Base-by-base conservation (phyloP, 2,113 vertebrate species). In the Notarius quadriscutis region DNA sequence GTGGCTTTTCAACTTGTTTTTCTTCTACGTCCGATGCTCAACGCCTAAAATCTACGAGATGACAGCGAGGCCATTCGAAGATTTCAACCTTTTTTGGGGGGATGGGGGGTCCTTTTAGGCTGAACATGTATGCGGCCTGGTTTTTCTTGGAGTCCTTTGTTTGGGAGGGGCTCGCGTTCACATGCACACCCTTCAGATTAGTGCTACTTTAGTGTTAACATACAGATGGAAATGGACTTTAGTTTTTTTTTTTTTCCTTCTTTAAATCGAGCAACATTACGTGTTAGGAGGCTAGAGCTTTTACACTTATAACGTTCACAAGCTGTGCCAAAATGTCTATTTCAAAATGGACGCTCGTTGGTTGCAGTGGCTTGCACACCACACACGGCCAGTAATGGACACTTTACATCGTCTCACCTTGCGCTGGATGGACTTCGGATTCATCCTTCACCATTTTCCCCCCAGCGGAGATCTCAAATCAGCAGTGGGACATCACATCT, bases 331-430 rank as follows among this genome's bases (percentile, higher is more conserved):
- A 95, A 95, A 95, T 95, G 94, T 94, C 94, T 94, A 85, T 92
- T 87, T 94, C 94, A 96, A 96, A 96, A 96, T 95, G 95, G 95
- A 96, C 95, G 95, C 92, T 93, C 84, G 86, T 84, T 87, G 87
- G 85, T 84, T 65, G 92, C 91, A 88, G 84, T 90, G 74, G 7
- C 69, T 75, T 72, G 60, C n/a, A 77, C 20, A 50, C 14, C 34
- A 34, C 84, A 58, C 67, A 65, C 81, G 20, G 48, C 50, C 81
- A 58, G 18, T 69, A 27, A 86, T 84, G 90, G 90, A 91, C 90
- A 30, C 77, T 34, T 71, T 50, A 74, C 14, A 18, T 9, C 74
- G 4, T 18, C 34, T 27, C 5, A 72, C 84, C 72, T 15, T 30
- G 2, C 57, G 34, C 34, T 27, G n/a, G 12, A 69, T 88, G 89